These are phyloP conservation scores for Pipa parva DNA, from an alignment of 2,113 vertebrate species.

Conservation along the genomic window DNA sequence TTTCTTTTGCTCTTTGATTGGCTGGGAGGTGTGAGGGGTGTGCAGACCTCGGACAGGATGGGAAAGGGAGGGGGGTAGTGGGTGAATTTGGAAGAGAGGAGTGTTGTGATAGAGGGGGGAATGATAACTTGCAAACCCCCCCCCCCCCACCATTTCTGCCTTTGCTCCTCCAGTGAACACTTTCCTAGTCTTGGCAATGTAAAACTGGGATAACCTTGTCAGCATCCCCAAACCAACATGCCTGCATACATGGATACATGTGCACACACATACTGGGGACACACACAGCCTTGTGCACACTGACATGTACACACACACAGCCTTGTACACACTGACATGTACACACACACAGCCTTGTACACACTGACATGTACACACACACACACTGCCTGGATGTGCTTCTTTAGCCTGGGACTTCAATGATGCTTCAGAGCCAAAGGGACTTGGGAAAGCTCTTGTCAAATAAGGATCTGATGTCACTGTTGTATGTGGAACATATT, in stretches of 20 bases:
- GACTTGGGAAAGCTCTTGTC: conserved; percentile 23
- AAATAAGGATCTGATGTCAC: conserved; percentile 31
- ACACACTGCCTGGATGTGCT: conserved; percentile 17
- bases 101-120: conserved; percentile 41
- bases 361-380: conserved; percentile 46
- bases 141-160: conserved; percentile 48
- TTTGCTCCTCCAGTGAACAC: conserved; percentile 48
- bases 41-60: conserved; percentile 47
- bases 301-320: conserved; percentile 47
- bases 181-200: conserved; percentile 58
- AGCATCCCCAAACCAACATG: conserved; percentile 48
- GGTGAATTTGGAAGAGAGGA: conserved; percentile 38
- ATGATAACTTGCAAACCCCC: conserved; percentile 37
- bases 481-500: conserved; percentile 1
- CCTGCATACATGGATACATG: conserved; percentile 57
- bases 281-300: conserved; percentile 42
- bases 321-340: conserved; percentile 49
- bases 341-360: conserved; percentile 45
- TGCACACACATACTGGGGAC: conserved; percentile 50
- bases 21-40: conserved; percentile 60
- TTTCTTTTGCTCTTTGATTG: conserved; percentile 61
- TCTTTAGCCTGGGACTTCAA: conserved; percentile 26
- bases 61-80: conserved; percentile 13
- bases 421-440: conserved; percentile 30
- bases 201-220: conserved; percentile 53